phyloP scores from a whole-genome alignment of 2,888 invertebrate genomes.

The Cynaeus angustus region DNA sequence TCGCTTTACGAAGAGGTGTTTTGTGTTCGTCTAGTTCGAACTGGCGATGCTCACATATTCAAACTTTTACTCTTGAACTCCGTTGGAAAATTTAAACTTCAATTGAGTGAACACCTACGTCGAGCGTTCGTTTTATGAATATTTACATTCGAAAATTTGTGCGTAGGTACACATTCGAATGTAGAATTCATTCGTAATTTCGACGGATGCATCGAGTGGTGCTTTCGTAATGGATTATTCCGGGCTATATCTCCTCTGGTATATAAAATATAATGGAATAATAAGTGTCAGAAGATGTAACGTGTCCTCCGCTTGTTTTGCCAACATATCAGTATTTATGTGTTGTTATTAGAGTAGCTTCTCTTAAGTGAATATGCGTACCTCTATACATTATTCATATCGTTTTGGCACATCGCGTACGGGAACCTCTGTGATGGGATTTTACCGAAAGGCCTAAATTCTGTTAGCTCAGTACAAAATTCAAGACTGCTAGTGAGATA shows the following conservation, averaged over 20 bases:
- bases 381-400: constrained; percentile 53
- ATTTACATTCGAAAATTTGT: constrained; percentile 30
- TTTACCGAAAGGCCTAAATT: constrained; percentile 61
- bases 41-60: neutral
- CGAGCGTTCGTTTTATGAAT: constrained; percentile 35
- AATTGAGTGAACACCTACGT: constrained; percentile 33
- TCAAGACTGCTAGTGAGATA: constrained; percentile 62
- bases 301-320: constrained; percentile 52
- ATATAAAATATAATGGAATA: constrained; percentile 50
- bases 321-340: constrained; percentile 56
- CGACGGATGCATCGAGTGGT: constrained; percentile 29
- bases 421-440: constrained; percentile 62
- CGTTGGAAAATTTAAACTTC: constrained; percentile 37
- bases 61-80: constrained; percentile 29
- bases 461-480: constrained; percentile 64
- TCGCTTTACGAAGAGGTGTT: neutral
- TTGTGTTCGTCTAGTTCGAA: constrained; percentile 16
- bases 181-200: constrained; percentile 21
- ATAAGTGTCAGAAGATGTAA: constrained; percentile 51
- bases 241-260: constrained; percentile 24
- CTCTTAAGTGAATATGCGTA: constrained; percentile 54
- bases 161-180: constrained; percentile 27
- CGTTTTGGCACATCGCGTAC: constrained; percentile 58
- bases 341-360: constrained; percentile 49
- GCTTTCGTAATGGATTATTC: constrained; percentile 43